Evolutionary conservation across 2,113 vertebrate genomes (phyloP).

Genomic region (Rhabdornis inornatus): DNA sequence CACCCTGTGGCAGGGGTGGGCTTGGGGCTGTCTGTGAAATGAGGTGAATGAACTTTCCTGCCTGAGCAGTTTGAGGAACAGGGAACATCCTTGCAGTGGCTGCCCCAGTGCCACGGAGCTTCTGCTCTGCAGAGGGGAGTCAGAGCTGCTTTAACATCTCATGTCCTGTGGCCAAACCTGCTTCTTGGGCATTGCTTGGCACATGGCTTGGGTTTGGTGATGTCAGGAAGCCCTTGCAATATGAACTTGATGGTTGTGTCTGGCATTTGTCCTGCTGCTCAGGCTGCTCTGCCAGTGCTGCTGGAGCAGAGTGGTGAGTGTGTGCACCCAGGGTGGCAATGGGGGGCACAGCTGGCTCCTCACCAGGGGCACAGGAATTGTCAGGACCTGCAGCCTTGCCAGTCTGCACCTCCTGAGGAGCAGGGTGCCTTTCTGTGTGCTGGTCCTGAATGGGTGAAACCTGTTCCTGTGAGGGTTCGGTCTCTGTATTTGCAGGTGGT

Average conservation of each 20-base stretch:
- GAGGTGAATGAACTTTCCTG: neutral
- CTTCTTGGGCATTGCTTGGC: neutral
- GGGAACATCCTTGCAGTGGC: neutral
- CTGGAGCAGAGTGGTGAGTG: neutral
- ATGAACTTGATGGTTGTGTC: neutral
- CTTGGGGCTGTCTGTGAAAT: neutral
- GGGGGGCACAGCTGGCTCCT: neutral
- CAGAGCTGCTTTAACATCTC: neutral
- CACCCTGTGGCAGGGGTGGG: neutral
- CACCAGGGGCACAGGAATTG: neutral
- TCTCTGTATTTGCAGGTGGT: neutral
- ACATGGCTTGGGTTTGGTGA: neutral
- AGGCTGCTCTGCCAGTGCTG: neutral
- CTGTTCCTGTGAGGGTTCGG: neutral
- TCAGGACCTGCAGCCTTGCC: fast-evolving
- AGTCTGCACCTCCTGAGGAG: fast-evolving
- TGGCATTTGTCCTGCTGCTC: neutral
- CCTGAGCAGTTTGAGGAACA: neutral
- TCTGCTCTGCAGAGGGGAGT: neutral
- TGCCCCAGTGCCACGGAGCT: neutral
- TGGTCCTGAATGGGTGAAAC: neutral
- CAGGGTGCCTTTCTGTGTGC: fast-evolving
- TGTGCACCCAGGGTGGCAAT: neutral
- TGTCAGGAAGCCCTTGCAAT: neutral
- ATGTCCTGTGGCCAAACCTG: neutral